phyloP scores from a whole-genome alignment of 1,140 invertebrate species.

The Macrostomum lignano region DNA sequence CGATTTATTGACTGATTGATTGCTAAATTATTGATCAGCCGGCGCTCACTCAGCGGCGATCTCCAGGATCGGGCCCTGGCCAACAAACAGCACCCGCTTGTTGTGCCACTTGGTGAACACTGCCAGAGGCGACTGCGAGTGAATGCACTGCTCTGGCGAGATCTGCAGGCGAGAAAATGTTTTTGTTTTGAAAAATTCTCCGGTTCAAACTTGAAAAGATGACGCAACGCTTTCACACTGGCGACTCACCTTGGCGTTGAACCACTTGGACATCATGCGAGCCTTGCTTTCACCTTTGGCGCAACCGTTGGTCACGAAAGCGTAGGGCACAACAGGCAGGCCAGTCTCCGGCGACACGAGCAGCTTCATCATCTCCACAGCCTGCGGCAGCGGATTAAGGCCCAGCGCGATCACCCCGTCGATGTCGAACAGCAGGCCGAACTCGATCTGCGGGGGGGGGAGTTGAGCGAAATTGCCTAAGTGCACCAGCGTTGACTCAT shows the following conservation, averaged over 20 bases:
- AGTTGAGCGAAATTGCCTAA: too few relatives aligned
- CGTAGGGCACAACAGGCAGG: constrained; percentile 37
- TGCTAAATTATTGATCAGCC: too few relatives aligned
- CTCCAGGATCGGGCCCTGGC: constrained; percentile 29
- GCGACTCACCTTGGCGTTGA: constrained; percentile 35
- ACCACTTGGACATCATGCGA: constrained; percentile 35
- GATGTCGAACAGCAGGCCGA: constrained; percentile 42
- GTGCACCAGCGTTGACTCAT: too few relatives aligned
- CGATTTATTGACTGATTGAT: too few relatives aligned
- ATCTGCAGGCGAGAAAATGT: not conserved
- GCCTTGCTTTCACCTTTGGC: constrained; percentile 36
- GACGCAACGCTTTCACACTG: too few relatives aligned
- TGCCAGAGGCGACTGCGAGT: constrained; percentile 20
- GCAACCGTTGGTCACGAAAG: constrained; percentile 42
- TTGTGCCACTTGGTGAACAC: constrained; percentile 17
- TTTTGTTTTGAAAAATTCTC: not conserved
- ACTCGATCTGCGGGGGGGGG: too few relatives aligned
- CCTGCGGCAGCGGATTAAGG: constrained; percentile 35
- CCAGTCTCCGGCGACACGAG: constrained; percentile 33
- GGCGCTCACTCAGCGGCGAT: constrained; percentile 34
- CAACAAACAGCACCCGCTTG: constrained; percentile 20
- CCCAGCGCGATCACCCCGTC: constrained; percentile 42
- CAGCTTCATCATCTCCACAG: constrained; percentile 32
- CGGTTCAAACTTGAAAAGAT: constrained; percentile 7
- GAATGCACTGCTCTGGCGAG: constrained; percentile 17